Evolutionary conservation across 2,113 vertebrate species (phyloP), one percentile per base, ranked within the genome.

Genomic region (Pelecanus crispus): DNA sequence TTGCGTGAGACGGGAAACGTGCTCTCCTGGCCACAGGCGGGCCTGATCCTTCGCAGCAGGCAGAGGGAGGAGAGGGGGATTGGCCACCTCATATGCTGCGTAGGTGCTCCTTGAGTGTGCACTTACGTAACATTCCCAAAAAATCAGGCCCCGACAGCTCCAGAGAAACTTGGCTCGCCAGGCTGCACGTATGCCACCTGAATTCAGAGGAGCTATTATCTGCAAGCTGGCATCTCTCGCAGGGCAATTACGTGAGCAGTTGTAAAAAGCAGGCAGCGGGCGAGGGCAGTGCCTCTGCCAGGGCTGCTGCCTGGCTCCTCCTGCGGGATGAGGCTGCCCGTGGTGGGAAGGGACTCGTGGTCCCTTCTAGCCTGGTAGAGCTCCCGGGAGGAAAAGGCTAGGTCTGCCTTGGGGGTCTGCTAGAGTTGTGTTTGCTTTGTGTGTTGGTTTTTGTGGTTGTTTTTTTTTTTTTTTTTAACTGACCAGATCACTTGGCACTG

Each of bases 141-240:
- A 95, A 95, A 72, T 96, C 94, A 96, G 95, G 95, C 77, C 94
- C 86, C 11, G 32, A 96, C 95, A 96, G 89, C 95, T 96, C 94
- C 49, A 2, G 89, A 94, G 95, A 92, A 95, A 95, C 86, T 95
- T 97, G 95, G 97, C 95, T 94, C 2, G 1, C 38, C 0, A 2
- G 47, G 6, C 45, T 36, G 92, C 95, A 93, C 56, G 92, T 97
- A 94, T 95, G 91, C 77, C 94, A 88, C 75, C 77, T 59, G 75
- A 90, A 78, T 56, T 67, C 52, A 49, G 82, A 78, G 47, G 59
- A 89, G 83, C 59, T 93, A 15, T 83, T 95, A 88, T 62, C 78
- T 94, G 84, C 85, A 74, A 77, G 68, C 95, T 94, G 95, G 95
- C 90, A 93, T 40, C 83, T 92, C 88, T 92, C 20, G 44, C 68